Base-by-base conservation (phyloP, 2,113 vertebrate species). In the Sinocyclocheilus maitianheensis region DNA sequence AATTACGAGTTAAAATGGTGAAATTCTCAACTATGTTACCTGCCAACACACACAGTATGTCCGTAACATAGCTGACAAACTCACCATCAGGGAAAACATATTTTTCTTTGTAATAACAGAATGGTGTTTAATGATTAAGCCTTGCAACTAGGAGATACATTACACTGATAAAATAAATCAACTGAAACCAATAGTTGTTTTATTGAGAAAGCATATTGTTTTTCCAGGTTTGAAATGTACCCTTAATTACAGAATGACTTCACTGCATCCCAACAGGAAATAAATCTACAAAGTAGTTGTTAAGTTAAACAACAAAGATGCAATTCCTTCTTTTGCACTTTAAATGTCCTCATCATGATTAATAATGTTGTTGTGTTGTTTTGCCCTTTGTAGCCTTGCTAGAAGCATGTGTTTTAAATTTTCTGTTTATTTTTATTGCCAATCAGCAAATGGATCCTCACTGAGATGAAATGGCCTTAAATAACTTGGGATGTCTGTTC, bases 371-470 rank as follows among this genome's bases (percentile, higher is more conserved):
- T 46, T 30, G 63, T 60, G 55, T 55, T 79, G 53, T 87, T 53
- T 75, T 76, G 10, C 24, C 37, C 5, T 26, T 14, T 58, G n/a
- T 76, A 46, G 22, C 34, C 16, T 24, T 1, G 46, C n/a, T 71
- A 24, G 67, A 77, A 22, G 69, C 62, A 90, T 87, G 65, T 69
- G 37, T 76, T 81, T 62, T 30, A 46, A 3, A 85, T 37, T 79
- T 71, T 69, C 58, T 30, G 24, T 67, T 22, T 65, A 4, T 74
- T 82, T 83, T 60, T 62, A 84, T 51, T 34, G 12, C 30, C 48
- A 37, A 11, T 20, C 37, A 79, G 46, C 77, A 77, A 34, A 74
- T 20, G 60, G 37, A 53, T 43, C 10, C 20, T 58, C 5, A n/a
- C 22, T 40, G 11, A 65, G 5, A 43, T 20, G 14, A 67, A 9